phyloP scores from a whole-genome alignment of 2,797 vertebrate genomes.

The Chloroceryle amazona region DNA sequence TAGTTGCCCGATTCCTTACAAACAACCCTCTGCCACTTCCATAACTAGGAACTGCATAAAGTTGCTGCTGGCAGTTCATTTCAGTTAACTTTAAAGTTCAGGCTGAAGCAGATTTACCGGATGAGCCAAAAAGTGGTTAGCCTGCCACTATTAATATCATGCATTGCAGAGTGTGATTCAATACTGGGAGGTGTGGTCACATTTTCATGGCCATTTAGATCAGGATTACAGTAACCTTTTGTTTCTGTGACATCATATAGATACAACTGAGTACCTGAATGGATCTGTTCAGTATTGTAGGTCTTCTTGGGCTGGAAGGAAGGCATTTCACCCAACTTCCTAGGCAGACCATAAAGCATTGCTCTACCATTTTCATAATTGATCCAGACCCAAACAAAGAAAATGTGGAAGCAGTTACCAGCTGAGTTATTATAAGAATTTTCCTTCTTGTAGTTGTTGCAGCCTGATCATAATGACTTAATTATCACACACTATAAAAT shows the following conservation, averaged over 20 bases:
- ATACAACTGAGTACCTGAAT: neutral
- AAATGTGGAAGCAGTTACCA: neutral
- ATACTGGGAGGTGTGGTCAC: neutral
- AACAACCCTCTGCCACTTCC: neutral
- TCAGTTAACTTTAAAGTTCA: neutral
- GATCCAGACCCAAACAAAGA: neutral
- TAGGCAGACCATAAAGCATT: neutral
- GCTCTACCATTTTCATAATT: neutral
- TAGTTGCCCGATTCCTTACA: neutral
- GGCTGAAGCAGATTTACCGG: neutral
- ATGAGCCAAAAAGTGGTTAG: neutral
- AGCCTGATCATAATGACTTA: constrained; percentile 25
- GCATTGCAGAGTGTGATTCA: accelerated
- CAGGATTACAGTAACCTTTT: neutral
- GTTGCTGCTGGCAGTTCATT: neutral
- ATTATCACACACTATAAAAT: constrained; percentile 29
- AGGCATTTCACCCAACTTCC: neutral
- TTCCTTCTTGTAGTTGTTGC: neutral
- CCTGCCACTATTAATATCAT: neutral
- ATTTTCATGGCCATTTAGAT: neutral
- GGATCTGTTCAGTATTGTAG: neutral
- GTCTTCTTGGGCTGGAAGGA: neutral
- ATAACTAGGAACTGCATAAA: neutral
- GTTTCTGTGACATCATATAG: neutral
- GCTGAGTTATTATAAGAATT: neutral